These are phyloP conservation scores for Melanostoma scalare DNA, from an alignment of 2,888 invertebrate species.

Conservation along the genomic window DNA sequence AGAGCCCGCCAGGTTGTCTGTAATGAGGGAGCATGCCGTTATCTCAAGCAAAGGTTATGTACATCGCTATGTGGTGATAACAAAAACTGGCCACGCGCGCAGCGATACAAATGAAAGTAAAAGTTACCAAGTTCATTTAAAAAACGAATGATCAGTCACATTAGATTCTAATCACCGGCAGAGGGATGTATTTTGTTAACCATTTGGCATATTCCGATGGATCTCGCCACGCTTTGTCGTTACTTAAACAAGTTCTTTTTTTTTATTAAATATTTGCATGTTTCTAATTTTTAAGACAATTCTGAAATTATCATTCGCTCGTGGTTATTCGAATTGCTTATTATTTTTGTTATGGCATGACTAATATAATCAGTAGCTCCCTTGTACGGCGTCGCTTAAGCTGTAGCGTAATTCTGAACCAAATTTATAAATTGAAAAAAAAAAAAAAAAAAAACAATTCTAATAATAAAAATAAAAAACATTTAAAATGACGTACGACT, in stretches of 20 bases:
- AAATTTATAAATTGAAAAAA: no score
- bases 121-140: constrained; percentile 23
- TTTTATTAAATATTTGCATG: constrained; percentile 7
- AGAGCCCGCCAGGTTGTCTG: not conserved
- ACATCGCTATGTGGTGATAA: not conserved
- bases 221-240: not conserved
- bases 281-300: not conserved
- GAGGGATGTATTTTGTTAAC: not conserved
- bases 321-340: no score
- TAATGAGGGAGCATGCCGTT: not conserved
- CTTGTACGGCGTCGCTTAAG: no score
- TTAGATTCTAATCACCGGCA: not conserved
- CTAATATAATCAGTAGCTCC: no score
- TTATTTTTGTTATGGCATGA: no score
- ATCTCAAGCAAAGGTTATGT: not conserved
- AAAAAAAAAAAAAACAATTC: no score
- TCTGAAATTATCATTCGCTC: no score
- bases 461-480: no score
- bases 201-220: not conserved
- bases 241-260: not conserved
- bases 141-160: not conserved
- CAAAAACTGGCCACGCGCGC: constrained; percentile 15
- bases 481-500: no score
- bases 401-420: no score
- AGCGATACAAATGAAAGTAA: constrained; percentile 8